Base-by-base conservation (phyloP, 2,113 vertebrate species). In the Phalacrocorax carbo region DNA sequence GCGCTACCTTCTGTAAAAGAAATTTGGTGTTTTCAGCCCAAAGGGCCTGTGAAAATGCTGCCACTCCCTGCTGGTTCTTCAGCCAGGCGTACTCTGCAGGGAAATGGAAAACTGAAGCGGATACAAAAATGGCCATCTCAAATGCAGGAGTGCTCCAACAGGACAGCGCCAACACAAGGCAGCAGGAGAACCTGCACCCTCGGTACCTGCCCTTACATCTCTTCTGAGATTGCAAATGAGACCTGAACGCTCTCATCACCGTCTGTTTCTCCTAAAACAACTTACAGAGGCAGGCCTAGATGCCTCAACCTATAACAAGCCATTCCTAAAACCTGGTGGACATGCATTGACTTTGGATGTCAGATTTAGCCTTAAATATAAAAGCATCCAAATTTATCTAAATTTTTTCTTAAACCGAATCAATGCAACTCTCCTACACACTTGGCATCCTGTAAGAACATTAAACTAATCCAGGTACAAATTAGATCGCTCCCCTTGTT, bases 111-210 rank as follows among this genome's bases (percentile, higher is more conserved):
- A 44, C 48, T 61, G 69, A 36, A 61, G 55, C 79, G 66, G 54
- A 48, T 9, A 57, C 48, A 77, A 21, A 79, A 76, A 0, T 10
- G 1, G 36, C 42, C 30, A 65, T 4, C 60, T 51, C 10, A 3
- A 15, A 0, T 0, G 9, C 27, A 21, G 26, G 25, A 38, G 19
- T 16, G 48, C 18, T 40, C 73, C 52, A 54, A 40, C 23, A 55
- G 27, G 51, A 58, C 0, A 20, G 58, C 62, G 55, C 51, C 18
- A 29, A 38, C 2, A 5, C 44, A 15, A 2, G 1, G 40, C 3
- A 26, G 17, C 51, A 75, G 34, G 60, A n/a, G 78, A 94, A 49
- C 13, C 2, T 68, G 55, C 26, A 49, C 14, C n/a, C 34, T 27
- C 4, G 0, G 7, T 44, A n/a, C 11, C 15, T 61, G 72, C 66